These are phyloP conservation scores for Apotomis turbidana DNA, from an alignment of 2,888 invertebrate species.

Conservation along the genomic window DNA sequence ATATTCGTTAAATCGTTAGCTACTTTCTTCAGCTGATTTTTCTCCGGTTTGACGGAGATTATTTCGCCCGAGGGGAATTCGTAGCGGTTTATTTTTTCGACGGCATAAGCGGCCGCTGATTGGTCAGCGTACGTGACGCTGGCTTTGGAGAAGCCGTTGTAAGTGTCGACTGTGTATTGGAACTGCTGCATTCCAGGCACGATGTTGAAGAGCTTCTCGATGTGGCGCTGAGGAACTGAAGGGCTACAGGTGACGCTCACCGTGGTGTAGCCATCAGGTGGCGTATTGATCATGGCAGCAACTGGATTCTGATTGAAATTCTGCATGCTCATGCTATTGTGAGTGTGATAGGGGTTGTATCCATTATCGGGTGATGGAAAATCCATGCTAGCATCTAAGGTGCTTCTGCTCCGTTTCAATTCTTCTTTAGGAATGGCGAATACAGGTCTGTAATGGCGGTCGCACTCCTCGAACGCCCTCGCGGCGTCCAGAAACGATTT, in stretches of 20 bases:
- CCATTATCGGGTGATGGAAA: neutral
- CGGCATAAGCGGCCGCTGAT: constrained; percentile 84
- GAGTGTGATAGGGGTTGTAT: neutral
- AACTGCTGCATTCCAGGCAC: constrained; percentile 85
- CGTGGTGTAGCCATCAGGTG: constrained; percentile 82
- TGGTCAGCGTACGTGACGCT: constrained; percentile 67
- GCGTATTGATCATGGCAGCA: constrained; percentile 52
- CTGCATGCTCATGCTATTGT: constrained; percentile 10
- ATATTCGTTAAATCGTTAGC: constrained; percentile 69
- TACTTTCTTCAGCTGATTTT: constrained; percentile 68
- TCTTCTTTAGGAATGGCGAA: constrained; percentile 93
- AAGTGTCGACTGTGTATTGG: constrained; percentile 76
- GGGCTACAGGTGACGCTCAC: constrained; percentile 90
- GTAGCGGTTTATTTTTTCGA: constrained; percentile 94
- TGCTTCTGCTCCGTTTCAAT: constrained; percentile 67
- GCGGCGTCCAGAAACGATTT: constrained; percentile 92
- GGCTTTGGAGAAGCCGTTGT: constrained; percentile 74
- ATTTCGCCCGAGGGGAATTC: constrained; percentile 96
- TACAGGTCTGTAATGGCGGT: constrained; percentile 92
- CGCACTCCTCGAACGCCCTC: constrained; percentile 94
- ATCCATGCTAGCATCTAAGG: constrained; percentile 52
- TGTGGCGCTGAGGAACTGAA: constrained; percentile 88
- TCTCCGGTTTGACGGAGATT: constrained; percentile 88
- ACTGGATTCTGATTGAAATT: constrained; percentile 14
- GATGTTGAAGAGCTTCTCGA: constrained; percentile 93